Conservation (phyloP, 2,888 invertebrate species). For the Chaitophorus viminalis region DNA sequence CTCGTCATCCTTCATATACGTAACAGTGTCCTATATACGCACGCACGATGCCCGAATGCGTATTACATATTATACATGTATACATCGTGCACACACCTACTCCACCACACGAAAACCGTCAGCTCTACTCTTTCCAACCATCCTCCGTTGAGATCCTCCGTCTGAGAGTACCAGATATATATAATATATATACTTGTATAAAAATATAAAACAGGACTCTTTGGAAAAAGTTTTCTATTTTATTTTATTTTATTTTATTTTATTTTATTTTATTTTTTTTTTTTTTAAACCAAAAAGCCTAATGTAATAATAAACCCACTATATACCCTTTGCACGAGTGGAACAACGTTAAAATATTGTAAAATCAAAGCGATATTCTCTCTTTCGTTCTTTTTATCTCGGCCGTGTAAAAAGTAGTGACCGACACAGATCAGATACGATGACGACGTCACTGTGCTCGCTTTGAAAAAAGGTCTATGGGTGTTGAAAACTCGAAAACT, state of each 20-base stretch:
- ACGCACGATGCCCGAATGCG: too few species aligned
- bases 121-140: background rate
- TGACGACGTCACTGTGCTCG: background rate
- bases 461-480: background rate
- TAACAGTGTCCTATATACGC: background rate
- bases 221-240: background rate
- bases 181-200: background rate
- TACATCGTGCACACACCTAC: background rate
- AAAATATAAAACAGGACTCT: background rate
- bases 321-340: background rate
- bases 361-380: background rate
- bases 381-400: background rate
- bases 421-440: background rate
- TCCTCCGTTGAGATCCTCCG: too few species aligned
- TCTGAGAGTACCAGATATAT: slow-evolving; percentile 9
- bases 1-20: background rate
- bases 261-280: background rate
- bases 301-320: slow-evolving; percentile 16
- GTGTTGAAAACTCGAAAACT: background rate
- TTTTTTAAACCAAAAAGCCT: slow-evolving; percentile 6
- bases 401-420: background rate
- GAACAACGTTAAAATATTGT: background rate
- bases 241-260: background rate
- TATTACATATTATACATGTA: too few species aligned
- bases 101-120: background rate